Evolutionary conservation across 1,140 invertebrate species (phyloP).

Genomic region (Saxidomus purpurata): DNA sequence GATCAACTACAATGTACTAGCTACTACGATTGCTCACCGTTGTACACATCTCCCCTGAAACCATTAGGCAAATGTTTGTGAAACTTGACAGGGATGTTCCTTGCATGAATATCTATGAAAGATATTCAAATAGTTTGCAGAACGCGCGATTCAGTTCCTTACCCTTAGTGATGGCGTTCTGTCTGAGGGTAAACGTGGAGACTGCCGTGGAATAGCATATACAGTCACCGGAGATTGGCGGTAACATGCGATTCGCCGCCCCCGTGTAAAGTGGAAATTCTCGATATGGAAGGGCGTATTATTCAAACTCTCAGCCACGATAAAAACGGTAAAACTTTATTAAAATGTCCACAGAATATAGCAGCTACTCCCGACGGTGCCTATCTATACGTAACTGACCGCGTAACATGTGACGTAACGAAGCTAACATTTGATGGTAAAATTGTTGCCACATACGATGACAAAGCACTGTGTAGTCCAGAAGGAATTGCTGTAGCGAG

Average conservation of each 20-base stretch:
- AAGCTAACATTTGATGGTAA: constrained; percentile 5
- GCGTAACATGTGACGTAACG: background rate
- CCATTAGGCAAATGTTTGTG: too few relatives aligned
- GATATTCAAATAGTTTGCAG: too few relatives aligned
- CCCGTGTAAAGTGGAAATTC: constrained; percentile 1
- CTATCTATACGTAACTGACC: background rate
- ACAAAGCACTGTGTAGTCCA: constrained; percentile 16
- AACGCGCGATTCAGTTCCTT: background rate
- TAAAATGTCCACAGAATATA: background rate
- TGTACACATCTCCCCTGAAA: too few relatives aligned
- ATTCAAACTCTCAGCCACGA: background rate
- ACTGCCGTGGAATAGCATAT: constrained; percentile 23
- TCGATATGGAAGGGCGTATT: background rate
- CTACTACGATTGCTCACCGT: too few relatives aligned
- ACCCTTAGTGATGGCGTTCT: background rate
- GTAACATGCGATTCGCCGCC: background rate
- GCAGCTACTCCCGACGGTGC: background rate
- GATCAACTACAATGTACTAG: too few relatives aligned
- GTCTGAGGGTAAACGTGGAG: background rate
- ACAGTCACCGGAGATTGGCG: background rate
- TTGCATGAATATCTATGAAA: too few relatives aligned
- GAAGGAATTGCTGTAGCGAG: background rate
- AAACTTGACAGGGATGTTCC: too few relatives aligned
- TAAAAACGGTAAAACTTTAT: background rate
- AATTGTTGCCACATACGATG: background rate